phyloP scores from a whole-genome alignment of 1,140 invertebrate species.

The Dufourea novaeangliae region DNA sequence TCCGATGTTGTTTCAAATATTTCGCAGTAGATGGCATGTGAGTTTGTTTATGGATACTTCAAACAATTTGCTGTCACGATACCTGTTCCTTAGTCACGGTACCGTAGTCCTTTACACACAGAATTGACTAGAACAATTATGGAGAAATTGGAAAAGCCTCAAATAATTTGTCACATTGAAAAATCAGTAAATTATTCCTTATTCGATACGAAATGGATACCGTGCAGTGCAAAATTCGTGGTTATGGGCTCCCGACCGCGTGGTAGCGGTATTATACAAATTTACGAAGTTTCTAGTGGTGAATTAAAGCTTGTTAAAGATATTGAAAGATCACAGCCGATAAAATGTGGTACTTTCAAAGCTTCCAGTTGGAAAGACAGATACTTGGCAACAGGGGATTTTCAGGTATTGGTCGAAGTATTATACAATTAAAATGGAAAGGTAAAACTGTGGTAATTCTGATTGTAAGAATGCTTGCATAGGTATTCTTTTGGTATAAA shows the following conservation, averaged over 20 bases:
- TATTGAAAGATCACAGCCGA: slow-evolving; percentile 89
- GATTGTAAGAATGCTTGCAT: neutral
- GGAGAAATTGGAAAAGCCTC: slow-evolving; percentile 89
- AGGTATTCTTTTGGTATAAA: too few relatives aligned
- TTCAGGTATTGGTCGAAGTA: slow-evolving; percentile 84
- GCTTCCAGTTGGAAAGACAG: slow-evolving; percentile 90
- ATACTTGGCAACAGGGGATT: slow-evolving; percentile 94
- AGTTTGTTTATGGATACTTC: slow-evolving; percentile 43
- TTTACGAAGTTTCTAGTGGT: slow-evolving; percentile 91
- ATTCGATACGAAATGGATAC: slow-evolving; percentile 97
- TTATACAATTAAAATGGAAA: neutral
- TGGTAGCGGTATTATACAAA: slow-evolving; percentile 92
- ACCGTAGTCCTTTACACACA: too few relatives aligned
- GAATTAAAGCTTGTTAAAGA: slow-evolving; percentile 88
- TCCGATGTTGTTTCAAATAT: neutral
- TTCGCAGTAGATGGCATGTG: neutral
- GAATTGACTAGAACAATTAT: slow-evolving; percentile 49
- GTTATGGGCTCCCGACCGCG: slow-evolving; percentile 92
- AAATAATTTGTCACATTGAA: slow-evolving; percentile 94
- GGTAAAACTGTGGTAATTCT: too few relatives aligned
- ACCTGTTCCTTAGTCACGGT: neutral
- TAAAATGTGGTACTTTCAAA: slow-evolving; percentile 97
- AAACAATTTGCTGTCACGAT: neutral
- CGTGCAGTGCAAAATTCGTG: slow-evolving; percentile 95
- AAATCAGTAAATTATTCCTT: slow-evolving; percentile 92